Conservation (phyloP, 2,113 vertebrate species). For the Thermophis baileyi region DNA sequence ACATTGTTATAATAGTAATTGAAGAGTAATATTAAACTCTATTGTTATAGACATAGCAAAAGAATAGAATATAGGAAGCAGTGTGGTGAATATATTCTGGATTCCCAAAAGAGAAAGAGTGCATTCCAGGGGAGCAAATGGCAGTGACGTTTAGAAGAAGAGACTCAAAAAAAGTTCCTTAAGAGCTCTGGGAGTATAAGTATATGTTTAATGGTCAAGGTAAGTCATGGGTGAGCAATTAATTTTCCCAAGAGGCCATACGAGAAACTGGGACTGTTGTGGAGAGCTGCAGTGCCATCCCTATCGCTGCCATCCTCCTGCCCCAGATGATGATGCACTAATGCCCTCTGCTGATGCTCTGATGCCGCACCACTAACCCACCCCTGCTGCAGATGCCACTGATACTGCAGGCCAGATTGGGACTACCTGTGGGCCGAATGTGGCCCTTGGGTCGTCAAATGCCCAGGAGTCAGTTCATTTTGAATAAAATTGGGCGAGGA, state of each 20-base stretch:
- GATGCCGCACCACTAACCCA: neutral
- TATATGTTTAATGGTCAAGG: neutral
- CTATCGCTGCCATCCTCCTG: neutral
- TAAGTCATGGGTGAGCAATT: neutral
- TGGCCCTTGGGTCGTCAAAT: neutral
- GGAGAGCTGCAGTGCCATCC: neutral
- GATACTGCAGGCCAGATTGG: neutral
- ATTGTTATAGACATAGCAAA: neutral
- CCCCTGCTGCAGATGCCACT: neutral
- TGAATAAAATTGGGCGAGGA: neutral
- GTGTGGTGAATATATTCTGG: neutral
- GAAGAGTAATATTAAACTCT: neutral
- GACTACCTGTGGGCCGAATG: neutral
- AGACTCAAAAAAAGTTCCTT: neutral
- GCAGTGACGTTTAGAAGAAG: neutral
- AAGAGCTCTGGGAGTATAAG: neutral
- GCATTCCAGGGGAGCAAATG: neutral
- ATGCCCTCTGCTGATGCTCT: neutral
- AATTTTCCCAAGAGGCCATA: neutral
- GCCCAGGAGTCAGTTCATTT: neutral
- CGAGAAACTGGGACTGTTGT: neutral
- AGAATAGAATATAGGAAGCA: neutral
- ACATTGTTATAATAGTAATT: neutral
- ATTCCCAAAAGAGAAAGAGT: neutral
- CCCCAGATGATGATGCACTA: neutral